Evolutionary conservation across 2,888 invertebrate genomes (phyloP).

Genomic region (Corbicula japonica): DNA sequence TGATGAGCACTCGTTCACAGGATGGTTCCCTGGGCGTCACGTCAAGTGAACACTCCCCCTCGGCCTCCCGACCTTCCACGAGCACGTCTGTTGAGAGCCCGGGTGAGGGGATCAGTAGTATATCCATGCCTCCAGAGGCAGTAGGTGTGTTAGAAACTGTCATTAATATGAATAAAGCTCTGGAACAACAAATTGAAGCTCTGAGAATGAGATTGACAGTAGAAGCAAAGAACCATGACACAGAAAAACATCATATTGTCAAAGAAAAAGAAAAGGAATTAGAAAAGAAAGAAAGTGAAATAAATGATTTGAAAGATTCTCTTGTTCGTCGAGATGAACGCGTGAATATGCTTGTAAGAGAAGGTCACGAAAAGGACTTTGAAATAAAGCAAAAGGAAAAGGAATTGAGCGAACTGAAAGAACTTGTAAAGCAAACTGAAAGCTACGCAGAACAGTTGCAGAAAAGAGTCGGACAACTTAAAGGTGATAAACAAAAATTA

Average conservation of each 20-base stretch:
- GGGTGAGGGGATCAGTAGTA: slow-evolving; percentile 67
- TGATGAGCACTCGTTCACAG: slow-evolving; percentile 52
- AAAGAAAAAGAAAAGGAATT: slow-evolving; percentile 71
- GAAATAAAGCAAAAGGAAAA: slow-evolving; percentile 71
- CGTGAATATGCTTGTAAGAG: slow-evolving; percentile 66
- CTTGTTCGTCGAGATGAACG: slow-evolving; percentile 70
- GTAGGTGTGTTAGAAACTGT: slow-evolving; percentile 75
- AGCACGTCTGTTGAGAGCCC: slow-evolving; percentile 57
- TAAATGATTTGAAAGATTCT: slow-evolving; percentile 74
- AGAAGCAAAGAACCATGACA: slow-evolving; percentile 73
- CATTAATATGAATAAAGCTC: slow-evolving; percentile 72
- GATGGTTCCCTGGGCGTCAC: slow-evolving; percentile 53
- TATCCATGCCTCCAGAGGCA: slow-evolving; percentile 71
- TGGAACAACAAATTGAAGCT: slow-evolving; percentile 77
- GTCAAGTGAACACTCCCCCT: slow-evolving; percentile 52
- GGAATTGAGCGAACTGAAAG: slow-evolving; percentile 75
- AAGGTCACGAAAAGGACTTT: slow-evolving; percentile 69
- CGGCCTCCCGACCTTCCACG: slow-evolving; percentile 67
- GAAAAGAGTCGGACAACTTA: slow-evolving; percentile 70
- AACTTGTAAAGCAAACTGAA: slow-evolving; percentile 75
- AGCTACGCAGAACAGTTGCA: slow-evolving; percentile 75
- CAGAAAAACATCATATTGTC: slow-evolving; percentile 68
- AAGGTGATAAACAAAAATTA: slow-evolving; percentile 67
- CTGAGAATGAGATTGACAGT: slow-evolving; percentile 76
- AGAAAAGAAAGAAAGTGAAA: slow-evolving; percentile 70